Evolutionary conservation across 2,797 vertebrate species (phyloP), one percentile per base, ranked within the genome.

Genomic region (Liparis tanakae): DNA sequence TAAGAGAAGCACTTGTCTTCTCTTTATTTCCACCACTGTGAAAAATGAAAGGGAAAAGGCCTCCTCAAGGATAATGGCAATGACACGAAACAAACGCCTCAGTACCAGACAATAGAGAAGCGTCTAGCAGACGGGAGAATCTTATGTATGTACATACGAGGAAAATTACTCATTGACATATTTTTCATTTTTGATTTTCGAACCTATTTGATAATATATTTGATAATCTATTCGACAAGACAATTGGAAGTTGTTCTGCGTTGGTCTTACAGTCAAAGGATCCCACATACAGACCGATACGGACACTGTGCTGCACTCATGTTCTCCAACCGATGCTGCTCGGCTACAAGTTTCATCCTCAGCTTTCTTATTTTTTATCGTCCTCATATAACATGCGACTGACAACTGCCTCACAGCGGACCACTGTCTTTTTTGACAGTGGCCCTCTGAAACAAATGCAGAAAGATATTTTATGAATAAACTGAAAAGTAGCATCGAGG

Each of bases 311-410:
- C 44, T 51, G 30, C 72, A 56, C 67, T 70, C 33, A 10, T 39
- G 66, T 68, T 82, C 65, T 79, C 56, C 43, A 48, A 34, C 33
- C 2, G 60, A 67, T 48, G 43, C 70, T 58, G 64, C 74, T 46
- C 4, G 37, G 44, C 70, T 55, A 69, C 67, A 54, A 70, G 56
- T 68, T 51, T 64, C 8, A 72, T 64, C 58, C 64, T 15, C 44
- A 59, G 65, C 78, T 70, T 82, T 86, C 87, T 78, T 72, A 76
- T 76, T 72, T 72, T 77, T 80, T 73, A 75, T 69, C 62, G 46
- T 56, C 57, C 36, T 73, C 44, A 12, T 72, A 46, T 58, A 48
- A 78, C 67, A 62, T 43, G 73, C 30, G 18, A 10, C 55, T 72
- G 80, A 80, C 78, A 84, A 69, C 60, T 62, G 46, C 43, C 74